phyloP scores from a whole-genome alignment of 2,888 invertebrate species.

The Dendrolimus houi region DNA sequence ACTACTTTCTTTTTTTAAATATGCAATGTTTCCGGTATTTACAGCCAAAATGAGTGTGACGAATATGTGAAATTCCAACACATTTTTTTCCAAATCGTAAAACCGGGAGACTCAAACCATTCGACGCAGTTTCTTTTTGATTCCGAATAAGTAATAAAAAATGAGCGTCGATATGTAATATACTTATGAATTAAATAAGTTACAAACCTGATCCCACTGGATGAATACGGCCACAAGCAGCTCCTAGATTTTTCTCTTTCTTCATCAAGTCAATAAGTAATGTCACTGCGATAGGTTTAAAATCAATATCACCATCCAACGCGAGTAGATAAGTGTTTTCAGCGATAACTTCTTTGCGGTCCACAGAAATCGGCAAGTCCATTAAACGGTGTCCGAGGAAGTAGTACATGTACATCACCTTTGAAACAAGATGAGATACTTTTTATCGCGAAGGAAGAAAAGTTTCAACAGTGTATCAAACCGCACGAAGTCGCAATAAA shows the following conservation, averaged over 20 bases:
- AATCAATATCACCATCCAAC: slow-evolving; percentile 93
- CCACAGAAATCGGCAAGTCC: slow-evolving; percentile 77
- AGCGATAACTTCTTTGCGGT: slow-evolving; percentile 80
- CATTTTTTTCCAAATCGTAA: too few species aligned
- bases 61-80: too few species aligned
- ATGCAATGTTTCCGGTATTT: too few species aligned
- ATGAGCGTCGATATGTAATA: too few species aligned
- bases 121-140: too few species aligned
- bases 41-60: too few species aligned
- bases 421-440: slow-evolving; percentile 1
- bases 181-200: too few species aligned
- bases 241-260: slow-evolving; percentile 86
- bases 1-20: too few species aligned
- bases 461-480: too few species aligned
- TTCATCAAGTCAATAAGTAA: slow-evolving; percentile 91
- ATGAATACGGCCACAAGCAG: slow-evolving; percentile 93
- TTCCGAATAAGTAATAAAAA: too few species aligned
- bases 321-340: slow-evolving; percentile 91
- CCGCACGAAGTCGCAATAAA: too few species aligned
- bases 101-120: too few species aligned
- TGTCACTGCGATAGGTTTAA: slow-evolving; percentile 87
- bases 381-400: slow-evolving; percentile 87
- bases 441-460: background rate
- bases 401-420: slow-evolving; percentile 96
- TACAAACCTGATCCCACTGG: slow-evolving; percentile 82